These are phyloP conservation scores for Hyles lineata DNA, from an alignment of 2,888 invertebrate genomes.

Conservation along the genomic window DNA sequence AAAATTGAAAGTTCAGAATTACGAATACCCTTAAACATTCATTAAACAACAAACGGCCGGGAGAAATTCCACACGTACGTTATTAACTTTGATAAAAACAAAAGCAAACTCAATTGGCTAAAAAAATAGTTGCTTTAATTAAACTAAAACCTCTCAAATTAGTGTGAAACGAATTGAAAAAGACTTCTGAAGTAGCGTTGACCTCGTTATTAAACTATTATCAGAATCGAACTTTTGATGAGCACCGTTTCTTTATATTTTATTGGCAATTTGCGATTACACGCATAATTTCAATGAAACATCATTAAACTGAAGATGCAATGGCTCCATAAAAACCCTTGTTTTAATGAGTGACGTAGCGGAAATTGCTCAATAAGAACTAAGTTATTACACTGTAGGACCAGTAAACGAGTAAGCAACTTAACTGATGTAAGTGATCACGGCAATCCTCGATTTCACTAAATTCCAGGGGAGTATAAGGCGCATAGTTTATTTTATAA, in stretches of 20 bases:
- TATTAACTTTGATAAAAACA: slow-evolving; percentile 17
- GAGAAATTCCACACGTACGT: slow-evolving; percentile 9
- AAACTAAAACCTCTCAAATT: slow-evolving; percentile 40
- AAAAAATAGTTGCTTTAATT: slow-evolving; percentile 18
- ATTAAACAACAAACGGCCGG: not conserved
- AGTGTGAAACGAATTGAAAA: slow-evolving; percentile 46
- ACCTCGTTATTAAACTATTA: slow-evolving; percentile 47
- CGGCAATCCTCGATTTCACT: no score
- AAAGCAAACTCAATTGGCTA: slow-evolving; percentile 8
- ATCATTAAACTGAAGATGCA: slow-evolving; percentile 36
- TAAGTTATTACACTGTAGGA: not conserved
- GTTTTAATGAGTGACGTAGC: slow-evolving; percentile 8
- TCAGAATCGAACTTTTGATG: slow-evolving; percentile 39
- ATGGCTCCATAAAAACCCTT: slow-evolving; percentile 37
- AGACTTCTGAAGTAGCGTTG: slow-evolving; percentile 59
- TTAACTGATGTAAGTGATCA: no score
- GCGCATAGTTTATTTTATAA: no score
- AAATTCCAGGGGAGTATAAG: no score
- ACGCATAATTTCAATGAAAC: slow-evolving; percentile 48
- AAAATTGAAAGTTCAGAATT: no score
- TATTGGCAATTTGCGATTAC: slow-evolving; percentile 59
- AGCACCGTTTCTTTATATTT: slow-evolving; percentile 52
- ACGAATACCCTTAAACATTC: no score
- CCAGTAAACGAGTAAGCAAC: no score
- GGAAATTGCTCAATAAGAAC: slow-evolving; percentile 6